Base-by-base conservation (phyloP, 37 sponge, comb jelly and placozoan genomes). In the Spongilla lacustris region DNA sequence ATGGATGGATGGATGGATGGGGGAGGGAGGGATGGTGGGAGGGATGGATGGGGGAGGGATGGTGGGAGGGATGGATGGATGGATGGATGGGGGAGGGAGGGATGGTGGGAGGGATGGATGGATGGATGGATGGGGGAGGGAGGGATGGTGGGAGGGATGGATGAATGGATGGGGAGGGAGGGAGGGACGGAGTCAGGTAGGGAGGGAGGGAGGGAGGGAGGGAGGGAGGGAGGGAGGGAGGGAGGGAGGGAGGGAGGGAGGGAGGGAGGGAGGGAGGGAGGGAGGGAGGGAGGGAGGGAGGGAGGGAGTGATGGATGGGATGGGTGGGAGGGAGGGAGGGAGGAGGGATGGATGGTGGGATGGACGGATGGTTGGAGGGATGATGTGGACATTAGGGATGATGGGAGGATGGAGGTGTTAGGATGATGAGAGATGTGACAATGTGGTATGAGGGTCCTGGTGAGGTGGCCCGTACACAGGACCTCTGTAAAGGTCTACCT, bases 191-290 rank as follows among this genome's bases (percentile, higher is more conserved):
- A 25, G 73, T 9, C 21, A 72, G 70, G 28, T 5, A 72, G 30
- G 31, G 73, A 72, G 73, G 31, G 28, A 72, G 30, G 31, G 73
- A 72, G 28, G 14, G 30, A 25, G 28, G 31, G 73, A 25, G 30
- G 31, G 73, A 72, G 73, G 28, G 11, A 9, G 70, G 28, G 11
- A 9, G 70, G 28, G 70, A 69, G 70, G 28, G 70, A 69, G 70
- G 28, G 70, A 69, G 70, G 28, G 70, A 69, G 70, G 28, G 70
- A 69, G 70, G 28, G 70, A 69, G 70, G 28, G 70, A 69, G 70
- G 28, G 70, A 69, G 70, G 28, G 70, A 69, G 70, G 70, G 70
- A 69, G 70, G 28, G 70, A 69, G 70, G 28, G 70, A 69, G 70
- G 28, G 70, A 69, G 70, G 28, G 70, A 9, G 70, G 28, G 11